Percentiles rank a stretch among this genome's conserved stretches.
Evolutionary conservation across 1,140 invertebrate species (phyloP).

Genomic region (Rhagoletis zephyria): DNA sequence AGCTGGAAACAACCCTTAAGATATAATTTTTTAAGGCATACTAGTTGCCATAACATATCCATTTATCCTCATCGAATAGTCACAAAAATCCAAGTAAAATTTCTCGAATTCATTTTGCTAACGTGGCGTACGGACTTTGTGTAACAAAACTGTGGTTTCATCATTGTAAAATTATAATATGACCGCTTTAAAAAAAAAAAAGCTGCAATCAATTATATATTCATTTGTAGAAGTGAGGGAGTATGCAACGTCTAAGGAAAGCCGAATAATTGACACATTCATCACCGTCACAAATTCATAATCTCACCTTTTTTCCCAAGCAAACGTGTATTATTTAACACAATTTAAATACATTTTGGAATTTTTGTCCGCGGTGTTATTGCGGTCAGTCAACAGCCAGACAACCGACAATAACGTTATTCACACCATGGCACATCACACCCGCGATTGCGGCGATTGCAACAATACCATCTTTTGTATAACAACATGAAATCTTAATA

Average conservation of each 20-base stretch:
- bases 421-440: constrained; percentile 14
- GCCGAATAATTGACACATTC: constrained; percentile 48
- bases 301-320: constrained; percentile 28
- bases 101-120: too few relatives aligned
- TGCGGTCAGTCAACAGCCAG: constrained; percentile 8
- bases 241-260: constrained; percentile 18
- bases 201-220: background rate
- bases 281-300: constrained; percentile 48
- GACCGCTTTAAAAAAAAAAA: background rate
- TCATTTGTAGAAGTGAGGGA: background rate
- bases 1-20: too few relatives aligned
- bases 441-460: background rate
- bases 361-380: background rate
- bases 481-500: constrained; percentile 44
- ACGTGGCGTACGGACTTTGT: too few relatives aligned
- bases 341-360: constrained; percentile 30
- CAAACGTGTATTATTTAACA: background rate
- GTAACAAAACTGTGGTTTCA: background rate
- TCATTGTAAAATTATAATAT: background rate
- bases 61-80: background rate
- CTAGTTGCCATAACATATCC: too few relatives aligned
- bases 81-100: background rate
- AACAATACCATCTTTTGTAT: constrained; percentile 40
- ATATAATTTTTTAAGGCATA: too few relatives aligned
- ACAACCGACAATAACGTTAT: constrained; percentile 1